phyloP scores from a whole-genome alignment of 2,888 invertebrate genomes.

The Andrena chrysosceles region DNA sequence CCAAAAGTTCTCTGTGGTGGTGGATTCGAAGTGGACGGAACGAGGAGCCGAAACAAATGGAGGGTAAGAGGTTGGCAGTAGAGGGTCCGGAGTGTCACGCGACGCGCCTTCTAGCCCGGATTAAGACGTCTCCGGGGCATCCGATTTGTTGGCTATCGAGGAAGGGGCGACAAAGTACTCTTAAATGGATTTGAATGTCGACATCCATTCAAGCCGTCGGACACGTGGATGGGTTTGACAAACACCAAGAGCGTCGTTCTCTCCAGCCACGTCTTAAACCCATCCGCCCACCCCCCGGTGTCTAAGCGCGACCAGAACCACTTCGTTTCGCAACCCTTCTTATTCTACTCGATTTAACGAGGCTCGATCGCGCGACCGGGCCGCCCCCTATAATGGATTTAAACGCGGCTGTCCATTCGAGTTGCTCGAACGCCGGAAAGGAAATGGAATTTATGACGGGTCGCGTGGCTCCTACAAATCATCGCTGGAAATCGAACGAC shows the following conservation, averaged over 20 bases:
- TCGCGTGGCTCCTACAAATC: not conserved
- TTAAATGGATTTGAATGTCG: conserved; percentile 64
- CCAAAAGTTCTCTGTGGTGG: not conserved
- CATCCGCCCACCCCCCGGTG: not conserved
- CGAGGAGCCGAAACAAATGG: not conserved
- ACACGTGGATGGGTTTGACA: conserved; percentile 49
- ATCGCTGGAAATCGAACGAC: conserved; percentile 10
- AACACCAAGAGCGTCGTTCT: conserved; percentile 25
- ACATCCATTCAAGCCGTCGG: conserved; percentile 42
- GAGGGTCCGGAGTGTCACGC: conserved; percentile 23
- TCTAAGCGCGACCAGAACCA: not conserved
- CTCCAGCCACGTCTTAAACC: conserved; percentile 23
- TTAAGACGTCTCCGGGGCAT: conserved; percentile 45
- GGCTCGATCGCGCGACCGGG: conserved; percentile 18
- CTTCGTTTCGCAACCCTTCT: conserved; percentile 35
- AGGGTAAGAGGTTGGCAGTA: not conserved
- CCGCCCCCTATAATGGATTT: conserved; percentile 24
- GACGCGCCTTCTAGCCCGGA: conserved; percentile 36
- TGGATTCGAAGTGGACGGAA: not conserved
- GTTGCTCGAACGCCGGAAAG: not conserved
- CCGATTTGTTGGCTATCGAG: conserved; percentile 39
- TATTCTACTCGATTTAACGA: conserved; percentile 49
- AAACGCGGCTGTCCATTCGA: conserved; percentile 31
- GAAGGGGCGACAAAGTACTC: conserved; percentile 50
- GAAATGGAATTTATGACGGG: conserved; percentile 22